Percentiles rank a stretch among this genome's conserved stretches.
phyloP scores from a whole-genome alignment of 1,140 invertebrate genomes.

The Apis laboriosa region DNA sequence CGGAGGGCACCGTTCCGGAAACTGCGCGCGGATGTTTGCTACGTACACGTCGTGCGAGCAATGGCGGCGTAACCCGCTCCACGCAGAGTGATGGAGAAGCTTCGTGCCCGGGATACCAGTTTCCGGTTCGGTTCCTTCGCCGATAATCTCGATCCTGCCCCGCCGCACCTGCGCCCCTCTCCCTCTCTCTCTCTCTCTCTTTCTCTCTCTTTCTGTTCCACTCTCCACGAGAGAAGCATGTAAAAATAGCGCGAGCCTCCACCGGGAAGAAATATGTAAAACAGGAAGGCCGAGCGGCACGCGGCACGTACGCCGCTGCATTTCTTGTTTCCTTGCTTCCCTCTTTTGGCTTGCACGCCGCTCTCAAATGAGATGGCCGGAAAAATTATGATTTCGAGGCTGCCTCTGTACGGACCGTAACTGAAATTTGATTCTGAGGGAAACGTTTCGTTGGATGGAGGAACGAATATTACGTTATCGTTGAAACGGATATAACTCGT shows the following conservation, averaged over 20 bases:
- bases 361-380: conserved; percentile 40
- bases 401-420: not conserved
- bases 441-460: not conserved
- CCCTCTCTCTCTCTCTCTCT: conserved; percentile 12
- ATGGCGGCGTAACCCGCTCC: conserved; percentile 66
- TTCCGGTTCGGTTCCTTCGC: conserved; percentile 71
- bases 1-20: conserved; percentile 67
- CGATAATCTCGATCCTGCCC: conserved; percentile 74
- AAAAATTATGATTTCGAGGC: conserved; percentile 30
- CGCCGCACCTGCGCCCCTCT: conserved; percentile 68
- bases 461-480: not conserved
- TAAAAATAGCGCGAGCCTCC: conserved; percentile 38
- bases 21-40: conserved; percentile 69
- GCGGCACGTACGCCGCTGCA: conserved; percentile 47
- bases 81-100: conserved; percentile 70
- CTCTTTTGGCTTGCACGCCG: not conserved
- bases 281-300: conserved; percentile 29
- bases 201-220: conserved; percentile 11
- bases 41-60: conserved; percentile 65
- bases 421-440: conserved; percentile 11
- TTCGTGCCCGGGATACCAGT: conserved; percentile 71
- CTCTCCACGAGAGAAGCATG: conserved; percentile 12
- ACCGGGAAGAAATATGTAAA: conserved; percentile 58
- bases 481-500: not conserved
- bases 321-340: conserved; percentile 12